These are phyloP conservation scores for Steromphala cineraria DNA, from an alignment of 2,888 invertebrate genomes.

Conservation along the genomic window DNA sequence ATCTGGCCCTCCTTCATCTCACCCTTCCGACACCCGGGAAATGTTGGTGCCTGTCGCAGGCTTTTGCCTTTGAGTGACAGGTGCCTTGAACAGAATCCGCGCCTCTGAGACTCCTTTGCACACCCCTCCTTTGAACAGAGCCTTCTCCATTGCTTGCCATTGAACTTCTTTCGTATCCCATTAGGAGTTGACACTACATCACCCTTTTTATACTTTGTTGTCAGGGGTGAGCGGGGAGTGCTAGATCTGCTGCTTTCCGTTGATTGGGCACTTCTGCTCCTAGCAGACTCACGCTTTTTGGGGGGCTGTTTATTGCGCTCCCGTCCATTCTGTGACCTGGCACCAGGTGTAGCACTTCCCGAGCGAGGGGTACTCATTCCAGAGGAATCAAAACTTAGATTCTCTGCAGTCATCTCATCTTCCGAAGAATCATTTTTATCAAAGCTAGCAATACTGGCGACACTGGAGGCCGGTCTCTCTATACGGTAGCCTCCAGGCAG, in stretches of 20 bases:
- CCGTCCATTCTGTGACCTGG: conserved; percentile 50
- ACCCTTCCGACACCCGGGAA: conserved; percentile 70
- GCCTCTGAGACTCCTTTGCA: conserved; percentile 96
- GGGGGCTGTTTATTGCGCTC: conserved; percentile 59
- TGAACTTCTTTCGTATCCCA: conserved; percentile 98
- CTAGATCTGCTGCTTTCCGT: conserved; percentile 71
- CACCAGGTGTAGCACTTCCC: conserved; percentile 88
- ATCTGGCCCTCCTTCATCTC: conserved; percentile 75
- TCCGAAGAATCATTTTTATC: conserved; percentile 64
- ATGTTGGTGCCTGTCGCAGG: conserved; percentile 57
- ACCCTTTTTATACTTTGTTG: conserved; percentile 83
- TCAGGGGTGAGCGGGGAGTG: conserved; percentile 71
- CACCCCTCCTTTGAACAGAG: conserved; percentile 97
- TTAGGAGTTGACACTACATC: conserved; percentile 95
- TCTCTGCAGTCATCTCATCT: conserved; percentile 68
- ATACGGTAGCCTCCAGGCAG: conserved; percentile 31
- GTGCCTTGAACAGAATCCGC: conserved; percentile 97
- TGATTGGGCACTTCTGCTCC: conserved; percentile 72
- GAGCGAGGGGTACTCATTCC: conserved; percentile 78
- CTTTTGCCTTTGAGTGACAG: conserved; percentile 89
- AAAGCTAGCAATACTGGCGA: conserved; percentile 35
- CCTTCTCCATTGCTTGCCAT: conserved; percentile 99
- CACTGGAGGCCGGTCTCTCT: conserved; percentile 36
- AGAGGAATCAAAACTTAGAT: conserved; percentile 67
- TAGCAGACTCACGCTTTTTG: conserved; percentile 66